Percentiles rank a stretch among this genome's conserved stretches.
These are phyloP conservation scores for Caenorhabditis briggsae DNA, from an alignment of 1,140 invertebrate genomes.

Conservation along the genomic window DNA sequence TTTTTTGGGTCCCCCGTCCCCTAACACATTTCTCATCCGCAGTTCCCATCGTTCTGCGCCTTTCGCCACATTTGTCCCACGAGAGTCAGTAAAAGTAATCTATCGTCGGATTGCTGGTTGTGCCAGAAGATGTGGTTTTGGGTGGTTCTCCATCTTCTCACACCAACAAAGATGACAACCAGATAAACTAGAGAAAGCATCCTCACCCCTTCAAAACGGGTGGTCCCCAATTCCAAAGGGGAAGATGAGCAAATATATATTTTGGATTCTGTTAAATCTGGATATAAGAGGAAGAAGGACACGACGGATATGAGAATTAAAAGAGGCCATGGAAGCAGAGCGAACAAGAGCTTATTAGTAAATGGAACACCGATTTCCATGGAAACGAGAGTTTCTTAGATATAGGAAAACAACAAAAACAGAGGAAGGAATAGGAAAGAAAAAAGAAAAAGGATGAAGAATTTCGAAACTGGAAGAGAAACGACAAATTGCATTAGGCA, in stretches of 20 bases:
- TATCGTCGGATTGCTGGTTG: background rate
- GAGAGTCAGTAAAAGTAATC: slow-evolving; percentile 42
- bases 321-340: background rate
- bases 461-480: background rate
- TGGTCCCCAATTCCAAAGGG: background rate
- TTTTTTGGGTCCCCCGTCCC: background rate
- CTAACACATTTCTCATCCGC: slow-evolving; percentile 18
- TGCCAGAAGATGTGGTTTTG: background rate
- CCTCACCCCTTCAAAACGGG: background rate
- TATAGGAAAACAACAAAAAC: background rate
- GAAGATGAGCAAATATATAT: background rate
- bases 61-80: slow-evolving; percentile 53
- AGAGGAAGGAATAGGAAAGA: background rate
- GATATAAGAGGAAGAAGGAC: background rate
- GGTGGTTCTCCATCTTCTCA: background rate
- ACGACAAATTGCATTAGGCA: slow-evolving; percentile 5
- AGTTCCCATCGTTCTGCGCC: slow-evolving; percentile 33
- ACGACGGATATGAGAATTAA: too few species aligned
- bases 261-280: background rate
- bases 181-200: slow-evolving; percentile 34
- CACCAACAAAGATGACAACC: slow-evolving; percentile 45
- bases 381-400: background rate
- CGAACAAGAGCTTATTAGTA: background rate
- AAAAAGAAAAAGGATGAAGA: background rate
- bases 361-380: background rate